Conservation (phyloP, 2,888 invertebrate genomes). For the Helobdella robusta region DNA sequence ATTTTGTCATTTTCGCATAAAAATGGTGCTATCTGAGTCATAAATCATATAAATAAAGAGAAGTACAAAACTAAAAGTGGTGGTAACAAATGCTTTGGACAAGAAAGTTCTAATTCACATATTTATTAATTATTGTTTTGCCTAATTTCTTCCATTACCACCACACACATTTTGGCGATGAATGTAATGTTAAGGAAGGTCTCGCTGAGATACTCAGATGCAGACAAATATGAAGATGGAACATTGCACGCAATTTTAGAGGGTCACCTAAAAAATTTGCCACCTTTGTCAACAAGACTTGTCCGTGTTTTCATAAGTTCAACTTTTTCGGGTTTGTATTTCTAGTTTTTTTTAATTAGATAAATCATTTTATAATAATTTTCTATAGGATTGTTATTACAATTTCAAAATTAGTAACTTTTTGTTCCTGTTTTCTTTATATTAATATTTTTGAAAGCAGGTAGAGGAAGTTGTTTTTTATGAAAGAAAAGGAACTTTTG, state of each 20-base stretch:
- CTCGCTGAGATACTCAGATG: conserved; percentile 24
- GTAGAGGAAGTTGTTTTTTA: not conserved
- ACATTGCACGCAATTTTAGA: conserved; percentile 19
- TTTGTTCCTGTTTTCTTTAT: not conserved
- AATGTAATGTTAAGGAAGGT: conserved; percentile 21
- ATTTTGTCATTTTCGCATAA: too few relatives aligned
- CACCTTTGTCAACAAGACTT: conserved; percentile 29
- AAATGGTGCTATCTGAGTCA: too few relatives aligned
- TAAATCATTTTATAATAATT: not conserved
- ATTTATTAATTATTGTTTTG: too few relatives aligned
- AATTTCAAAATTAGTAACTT: too few relatives aligned
- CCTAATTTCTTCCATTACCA: too few relatives aligned
- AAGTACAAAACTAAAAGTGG: too few relatives aligned
- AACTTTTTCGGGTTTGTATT: conserved; percentile 35
- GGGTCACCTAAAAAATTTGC: conserved; percentile 31
- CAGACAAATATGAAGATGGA: conserved; percentile 14
- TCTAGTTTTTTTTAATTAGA: not conserved
- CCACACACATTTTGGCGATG: too few relatives aligned
- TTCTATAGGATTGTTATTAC: not conserved
- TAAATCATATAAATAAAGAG: too few relatives aligned
- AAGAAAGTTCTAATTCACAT: too few relatives aligned
- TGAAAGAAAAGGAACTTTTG: not conserved
- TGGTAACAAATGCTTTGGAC: too few relatives aligned
- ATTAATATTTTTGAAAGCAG: not conserved
- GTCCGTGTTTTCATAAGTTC: conserved; percentile 36